Evolutionary conservation across 2,888 invertebrate species (phyloP).

Genomic region (Ommatoiulus sabulosus): DNA sequence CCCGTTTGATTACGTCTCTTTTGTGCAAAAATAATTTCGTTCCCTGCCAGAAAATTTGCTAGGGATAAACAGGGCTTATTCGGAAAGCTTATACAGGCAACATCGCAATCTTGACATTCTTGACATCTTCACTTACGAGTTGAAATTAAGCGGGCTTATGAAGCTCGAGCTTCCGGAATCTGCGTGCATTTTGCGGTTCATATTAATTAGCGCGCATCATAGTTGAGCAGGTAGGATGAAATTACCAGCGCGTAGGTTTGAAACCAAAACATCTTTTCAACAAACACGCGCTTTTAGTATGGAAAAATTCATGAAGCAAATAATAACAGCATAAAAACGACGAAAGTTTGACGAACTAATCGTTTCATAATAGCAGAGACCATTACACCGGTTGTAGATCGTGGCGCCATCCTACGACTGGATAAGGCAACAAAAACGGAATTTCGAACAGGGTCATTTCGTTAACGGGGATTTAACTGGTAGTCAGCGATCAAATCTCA

Average conservation of each 20-base stretch:
- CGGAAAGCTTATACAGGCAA: background rate
- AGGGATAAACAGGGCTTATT: background rate
- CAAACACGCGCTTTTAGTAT: background rate
- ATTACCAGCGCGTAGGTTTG: background rate
- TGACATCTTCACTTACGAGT: background rate
- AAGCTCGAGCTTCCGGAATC: background rate
- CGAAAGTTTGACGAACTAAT: background rate
- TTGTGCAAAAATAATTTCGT: background rate
- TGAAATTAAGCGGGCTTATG: constrained; percentile 17
- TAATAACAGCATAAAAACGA: background rate
- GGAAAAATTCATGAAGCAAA: background rate
- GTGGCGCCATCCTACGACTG: background rate
- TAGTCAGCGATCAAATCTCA: background rate
- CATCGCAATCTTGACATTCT: background rate
- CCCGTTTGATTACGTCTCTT: background rate
- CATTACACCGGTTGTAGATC: no score
- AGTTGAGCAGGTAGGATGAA: background rate
- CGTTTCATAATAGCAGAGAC: no score
- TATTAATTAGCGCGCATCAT: background rate
- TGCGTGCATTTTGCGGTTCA: constrained; percentile 5
- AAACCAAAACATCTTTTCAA: background rate
- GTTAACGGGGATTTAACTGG: background rate
- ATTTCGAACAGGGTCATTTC: background rate
- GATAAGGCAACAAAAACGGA: background rate
- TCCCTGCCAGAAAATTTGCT: background rate